Base-by-base conservation (phyloP, 2,797 vertebrate genomes). In the Phoxinus dragarum region DNA sequence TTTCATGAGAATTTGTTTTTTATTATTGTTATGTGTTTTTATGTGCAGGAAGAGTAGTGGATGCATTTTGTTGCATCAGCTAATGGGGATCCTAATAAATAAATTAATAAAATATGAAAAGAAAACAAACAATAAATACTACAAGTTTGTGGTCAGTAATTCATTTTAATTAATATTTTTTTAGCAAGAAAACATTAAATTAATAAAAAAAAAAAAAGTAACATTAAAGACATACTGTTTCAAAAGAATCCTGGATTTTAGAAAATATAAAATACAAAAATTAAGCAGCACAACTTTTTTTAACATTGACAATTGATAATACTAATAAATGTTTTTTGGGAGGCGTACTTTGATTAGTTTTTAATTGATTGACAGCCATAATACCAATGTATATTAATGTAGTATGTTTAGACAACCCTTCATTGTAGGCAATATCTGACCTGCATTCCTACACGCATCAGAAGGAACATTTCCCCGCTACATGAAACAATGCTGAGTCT, bases 381-480 rank as follows among this genome's bases (percentile, higher is more conserved):
- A 73, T 49, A 19, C 47, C 44, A 49, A 16, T 74, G 4, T 11
- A 34, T 66, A 34, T 66, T 66, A 74, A 34, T 74, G 44, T 31
- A n/a, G 40, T 44, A 16, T 44, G 69, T 77, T 64, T 64, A 66
- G 27, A 31, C 61, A 59, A 16, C 36, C 14, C 6, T 59, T 27
- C 23, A 77, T 42, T 40, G 36, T 36, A 19, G 14, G 36, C 14
- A 42, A 11, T 78, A 27, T 78, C 38, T 61, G 66, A 81, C 47
- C 66, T 36, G 42, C 6, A 23, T 84, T 36, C 44, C 44, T 80
- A 31, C 61, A 67, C 42, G 3, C 71, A 83, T 83, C 23, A 40
- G 42, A 84, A 38, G 59, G 82, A 76, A 49, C 47, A 17, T 84
- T 84, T 66, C 73, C 73, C 47, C 21, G 59, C 73, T 54, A 23